A percentile compares a stretch with the other conserved stretches of the same genome.
Conservation (phyloP, 2,113 vertebrate genomes). For the Dendropsophus ebraccatus region DNA sequence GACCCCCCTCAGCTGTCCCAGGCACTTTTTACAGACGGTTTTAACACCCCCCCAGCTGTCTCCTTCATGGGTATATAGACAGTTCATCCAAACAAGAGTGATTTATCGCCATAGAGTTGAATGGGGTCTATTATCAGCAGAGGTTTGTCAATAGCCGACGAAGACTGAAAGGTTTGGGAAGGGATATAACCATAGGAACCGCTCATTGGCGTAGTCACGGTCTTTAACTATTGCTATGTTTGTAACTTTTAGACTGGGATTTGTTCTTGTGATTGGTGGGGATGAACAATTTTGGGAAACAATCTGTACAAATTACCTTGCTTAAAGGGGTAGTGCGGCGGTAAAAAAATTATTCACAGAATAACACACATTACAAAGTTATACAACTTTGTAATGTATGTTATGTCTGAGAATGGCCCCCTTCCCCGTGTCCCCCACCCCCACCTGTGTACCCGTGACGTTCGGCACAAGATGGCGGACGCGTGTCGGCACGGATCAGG, state of each 20-base stretch:
- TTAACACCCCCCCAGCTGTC: constrained; percentile 41
- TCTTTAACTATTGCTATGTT: neutral
- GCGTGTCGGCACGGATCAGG: too few relatives aligned
- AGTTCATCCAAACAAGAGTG: constrained; percentile 13
- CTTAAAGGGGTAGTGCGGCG: too few relatives aligned
- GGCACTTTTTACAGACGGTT: neutral
- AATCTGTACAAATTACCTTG: neutral
- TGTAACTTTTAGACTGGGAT: neutral
- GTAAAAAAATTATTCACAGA: too few relatives aligned
- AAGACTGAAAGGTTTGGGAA: neutral
- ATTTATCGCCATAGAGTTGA: constrained; percentile 27
- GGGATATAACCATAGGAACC: neutral
- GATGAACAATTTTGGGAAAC: neutral
- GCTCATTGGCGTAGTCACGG: neutral
- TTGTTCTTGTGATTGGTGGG: neutral
- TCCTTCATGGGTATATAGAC: constrained; percentile 11
- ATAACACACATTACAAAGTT: too few relatives aligned
- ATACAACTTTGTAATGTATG: too few relatives aligned
- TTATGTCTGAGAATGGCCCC: too few relatives aligned
- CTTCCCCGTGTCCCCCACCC: too few relatives aligned
- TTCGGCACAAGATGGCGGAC: too few relatives aligned
- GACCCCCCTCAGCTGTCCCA: neutral
- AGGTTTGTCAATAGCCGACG: neutral
- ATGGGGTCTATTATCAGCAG: neutral
- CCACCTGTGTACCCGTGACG: too few relatives aligned